Conservation (phyloP, 2,888 invertebrate genomes). For the Callosobruchus maculatus region DNA sequence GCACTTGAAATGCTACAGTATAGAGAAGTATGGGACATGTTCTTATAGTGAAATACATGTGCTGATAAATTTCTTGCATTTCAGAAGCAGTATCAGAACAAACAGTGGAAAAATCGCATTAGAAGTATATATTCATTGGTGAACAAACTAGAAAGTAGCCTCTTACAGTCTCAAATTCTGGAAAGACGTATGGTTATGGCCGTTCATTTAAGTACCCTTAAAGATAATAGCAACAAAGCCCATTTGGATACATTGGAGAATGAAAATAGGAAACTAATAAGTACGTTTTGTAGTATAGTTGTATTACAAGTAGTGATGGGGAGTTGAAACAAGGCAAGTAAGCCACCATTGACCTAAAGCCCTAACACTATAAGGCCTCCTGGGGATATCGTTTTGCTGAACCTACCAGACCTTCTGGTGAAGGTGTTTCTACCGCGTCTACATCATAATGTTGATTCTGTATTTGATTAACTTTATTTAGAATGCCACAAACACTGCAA, state of each 20-base stretch:
- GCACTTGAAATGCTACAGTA: neutral
- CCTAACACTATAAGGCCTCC: too few species aligned
- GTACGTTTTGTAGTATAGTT: conserved; percentile 20
- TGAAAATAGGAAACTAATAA: conserved; percentile 39
- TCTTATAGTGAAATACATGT: neutral
- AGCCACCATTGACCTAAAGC: too few species aligned
- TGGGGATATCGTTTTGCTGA: too few species aligned
- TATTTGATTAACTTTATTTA: too few species aligned
- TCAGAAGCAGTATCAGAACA: conserved; percentile 2
- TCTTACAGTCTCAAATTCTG: conserved; percentile 30
- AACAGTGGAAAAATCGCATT: conserved; percentile 15
- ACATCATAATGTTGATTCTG: too few species aligned
- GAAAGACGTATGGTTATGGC: conserved; percentile 34
- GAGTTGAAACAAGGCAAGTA: too few species aligned
- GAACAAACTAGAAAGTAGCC: conserved; percentile 30
- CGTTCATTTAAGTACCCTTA: conserved; percentile 30
- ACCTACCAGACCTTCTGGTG: too few species aligned
- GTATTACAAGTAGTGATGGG: neutral
- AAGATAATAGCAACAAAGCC: conserved; percentile 28
- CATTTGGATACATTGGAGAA: conserved; percentile 37
- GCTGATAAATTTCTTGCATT: neutral
- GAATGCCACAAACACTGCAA: neutral
- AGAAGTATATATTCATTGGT: conserved; percentile 15
- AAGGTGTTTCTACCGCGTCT: too few species aligned
- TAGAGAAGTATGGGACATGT: neutral